Evolutionary conservation across 1,140 invertebrate genomes (phyloP), one percentile per base, ranked within the genome.

Genomic region (Leptinotarsa lineolata): DNA sequence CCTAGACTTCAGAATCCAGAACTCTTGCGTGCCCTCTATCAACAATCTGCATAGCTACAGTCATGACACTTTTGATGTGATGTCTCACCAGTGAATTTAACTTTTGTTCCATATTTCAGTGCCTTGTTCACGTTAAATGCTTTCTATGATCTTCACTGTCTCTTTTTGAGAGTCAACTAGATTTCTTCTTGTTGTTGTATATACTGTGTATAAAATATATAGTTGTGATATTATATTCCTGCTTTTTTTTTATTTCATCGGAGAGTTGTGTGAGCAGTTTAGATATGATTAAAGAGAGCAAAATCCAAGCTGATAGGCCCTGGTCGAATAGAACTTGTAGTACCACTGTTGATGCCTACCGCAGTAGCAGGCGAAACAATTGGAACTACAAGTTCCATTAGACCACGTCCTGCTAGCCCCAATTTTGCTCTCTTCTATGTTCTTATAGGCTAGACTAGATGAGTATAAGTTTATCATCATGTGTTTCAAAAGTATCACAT

Each of bases 1-100:
- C 39, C 68, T 81, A n/a, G 80, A 81, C 71, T 81, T 81, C 74
- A 74, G 77, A 77, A 78, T 81, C 63, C 69, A 74, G 21, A 76
- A 70, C 63, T 77, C 71, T 71, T 73, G 68, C 68, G 74, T 69
- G 46, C 60, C 76, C 30, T 68, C 59, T 72, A 60, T 70, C 12
- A 76, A 39, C 54, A 77, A 76, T 73, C 22, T 74, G 21, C 76
- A 77, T 73, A 77, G 72, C 30, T 75, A 64, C n/a, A 63, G 58
- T 74, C 61, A 68, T 48, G 78, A 79, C 20, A 72, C 69, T 68
- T 79, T 77, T 44, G 78, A 79, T 68, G 72, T 79, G 16, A 70
- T 70, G 15, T 70, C 69, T 63, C 78, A 77, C 39, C 74, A 46
- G 21, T 78, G 77, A 71, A 48, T 69, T 61, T 16, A 60, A 20